Base-by-base conservation (phyloP, 2,888 invertebrate species). In the Cephus sareptanus region DNA sequence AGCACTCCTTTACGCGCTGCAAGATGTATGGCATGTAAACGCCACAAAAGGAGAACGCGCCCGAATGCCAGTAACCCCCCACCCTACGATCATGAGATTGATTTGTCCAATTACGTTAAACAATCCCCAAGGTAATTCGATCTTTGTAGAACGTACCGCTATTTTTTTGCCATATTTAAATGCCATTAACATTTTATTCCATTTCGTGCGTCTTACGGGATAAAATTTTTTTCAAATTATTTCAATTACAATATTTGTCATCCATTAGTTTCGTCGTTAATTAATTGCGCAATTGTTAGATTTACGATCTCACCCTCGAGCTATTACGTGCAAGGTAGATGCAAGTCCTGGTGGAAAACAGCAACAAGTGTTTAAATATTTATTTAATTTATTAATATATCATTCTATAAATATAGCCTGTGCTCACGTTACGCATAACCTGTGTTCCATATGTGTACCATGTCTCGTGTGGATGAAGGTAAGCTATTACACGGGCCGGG, bases 51-150 rank as follows among this genome's bases (percentile, higher is more conserved):
- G 76, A 78, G 75, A 77, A 77, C 75, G 80, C 75, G 82, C 11
- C 69, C 73, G 75, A 79, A 81, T 81, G 80, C 77, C 77, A 74
- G 78, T 78, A 85, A 84, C 84, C 86, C 83, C 23, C 85, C 81
- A 81, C 79, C 77, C 84, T 77, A 85, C 73, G 86, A 82, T 77
- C 80, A 76, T 78, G 82, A 83, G 87, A 89, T 89, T 88, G 88
- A 89, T 89, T 88, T 86, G 85, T 89, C 87, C 89, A 89, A 89
- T 89, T 88, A 89, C 87, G 85, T 84, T 88, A 87, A 88, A 87
- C 87, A 88, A 89, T 89, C 85, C 84, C 75, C 77, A 76, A 78
- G 82, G 85, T 85, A 85, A 87, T 85, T 85, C 83, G 84, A 87
- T 86, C 85, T 82, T 78, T 56, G 56, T 23, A 15, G 15, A 15